Conservation (phyloP, 2,113 vertebrate genomes). For the Dipodomys merriami region DNA sequence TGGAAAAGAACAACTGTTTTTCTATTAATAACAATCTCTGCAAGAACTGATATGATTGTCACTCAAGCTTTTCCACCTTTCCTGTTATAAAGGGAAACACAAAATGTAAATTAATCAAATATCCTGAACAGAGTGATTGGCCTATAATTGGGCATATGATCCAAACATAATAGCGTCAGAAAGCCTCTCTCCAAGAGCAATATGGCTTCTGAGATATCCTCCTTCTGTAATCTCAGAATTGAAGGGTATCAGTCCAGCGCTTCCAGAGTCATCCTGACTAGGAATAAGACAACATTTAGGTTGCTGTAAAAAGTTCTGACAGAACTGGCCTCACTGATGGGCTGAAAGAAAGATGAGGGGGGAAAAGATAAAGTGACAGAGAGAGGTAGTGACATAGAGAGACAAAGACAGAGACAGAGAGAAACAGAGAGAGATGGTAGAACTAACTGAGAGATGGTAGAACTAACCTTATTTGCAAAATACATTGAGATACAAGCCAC, state of each 20-base stretch:
- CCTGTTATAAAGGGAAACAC: not conserved
- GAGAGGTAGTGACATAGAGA: not conserved
- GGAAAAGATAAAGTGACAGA: not conserved
- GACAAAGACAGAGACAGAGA: not conserved
- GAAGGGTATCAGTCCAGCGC: not conserved
- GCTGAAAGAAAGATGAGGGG: not conserved
- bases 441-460: not conserved
- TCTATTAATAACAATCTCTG: conserved; percentile 7
- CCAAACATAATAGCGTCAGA: not conserved
- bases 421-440: no score
- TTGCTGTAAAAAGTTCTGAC: not conserved
- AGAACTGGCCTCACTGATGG: not conserved
- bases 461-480: not conserved
- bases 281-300: not conserved
- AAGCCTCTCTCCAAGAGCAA: not conserved
- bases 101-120: not conserved
- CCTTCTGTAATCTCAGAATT: not conserved
- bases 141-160: not conserved
- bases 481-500: not conserved
- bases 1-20: not conserved
- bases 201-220: not conserved
- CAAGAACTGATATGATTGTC: not conserved
- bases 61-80: not conserved
- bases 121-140: not conserved
- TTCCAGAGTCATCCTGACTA: not conserved